Percentiles rank a stretch among this genome's conserved stretches.
Conservation (phyloP, 2,888 invertebrate genomes). For the Stramonita haemastoma region DNA sequence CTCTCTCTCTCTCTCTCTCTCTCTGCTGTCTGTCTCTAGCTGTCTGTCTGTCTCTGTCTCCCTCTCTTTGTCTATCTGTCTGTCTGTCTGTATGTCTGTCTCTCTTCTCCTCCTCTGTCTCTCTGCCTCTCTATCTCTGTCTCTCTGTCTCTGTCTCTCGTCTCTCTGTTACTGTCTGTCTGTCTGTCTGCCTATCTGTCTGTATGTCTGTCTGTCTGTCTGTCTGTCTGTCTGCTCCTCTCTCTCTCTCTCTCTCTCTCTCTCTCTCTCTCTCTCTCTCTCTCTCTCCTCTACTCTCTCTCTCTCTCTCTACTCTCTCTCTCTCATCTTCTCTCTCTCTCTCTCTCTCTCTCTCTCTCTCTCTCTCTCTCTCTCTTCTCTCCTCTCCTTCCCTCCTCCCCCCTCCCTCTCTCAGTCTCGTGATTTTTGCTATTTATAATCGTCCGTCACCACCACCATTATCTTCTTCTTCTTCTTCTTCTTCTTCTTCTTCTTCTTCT, state of each 20-base stretch:
- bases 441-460: no score
- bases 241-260: constrained; percentile 3
- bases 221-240: neutral
- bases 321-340: neutral
- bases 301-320: no score
- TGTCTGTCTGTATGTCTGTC: neutral
- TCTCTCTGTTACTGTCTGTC: neutral
- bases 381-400: neutral
- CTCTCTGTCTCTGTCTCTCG: neutral
- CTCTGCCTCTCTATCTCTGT: no score
- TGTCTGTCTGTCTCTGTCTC: neutral
- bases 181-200: no score
- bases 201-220: no score
- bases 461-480: no score
- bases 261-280: neutral
- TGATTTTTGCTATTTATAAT: no score
- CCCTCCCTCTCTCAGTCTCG: neutral
- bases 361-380: neutral
- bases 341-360: neutral
- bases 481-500: no score
- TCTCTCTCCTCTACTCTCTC: no score
- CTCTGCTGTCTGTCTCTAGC: no score
- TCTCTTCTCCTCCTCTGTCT: no score
- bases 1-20: no score
- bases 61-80: neutral